These are phyloP conservation scores for Agonopterix arenella DNA, from an alignment of 2,888 invertebrate species.

Conservation along the genomic window DNA sequence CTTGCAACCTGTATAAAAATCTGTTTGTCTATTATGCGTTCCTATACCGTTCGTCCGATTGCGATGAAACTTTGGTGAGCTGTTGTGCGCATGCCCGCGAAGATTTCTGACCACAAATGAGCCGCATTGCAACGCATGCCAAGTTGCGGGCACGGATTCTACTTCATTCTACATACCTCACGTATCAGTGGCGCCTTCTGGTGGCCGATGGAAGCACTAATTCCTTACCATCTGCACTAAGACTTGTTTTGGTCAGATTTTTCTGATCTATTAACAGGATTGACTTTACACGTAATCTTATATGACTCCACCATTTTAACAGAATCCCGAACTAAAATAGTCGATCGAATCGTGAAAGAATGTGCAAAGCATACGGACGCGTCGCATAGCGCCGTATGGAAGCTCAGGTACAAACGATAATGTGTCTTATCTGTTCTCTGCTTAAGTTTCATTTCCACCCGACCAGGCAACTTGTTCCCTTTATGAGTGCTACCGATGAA, in stretches of 20 bases:
- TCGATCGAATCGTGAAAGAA: slow-evolving; percentile 59
- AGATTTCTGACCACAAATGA: no score
- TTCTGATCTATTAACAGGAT: slow-evolving; percentile 44
- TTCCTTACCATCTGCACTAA: not conserved
- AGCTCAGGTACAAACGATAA: slow-evolving; percentile 62
- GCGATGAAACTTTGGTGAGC: no score
- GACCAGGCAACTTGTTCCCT: slow-evolving; percentile 54
- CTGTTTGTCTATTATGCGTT: no score
- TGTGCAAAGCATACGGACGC: slow-evolving; percentile 53
- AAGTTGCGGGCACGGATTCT: no score
- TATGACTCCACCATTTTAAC: slow-evolving; percentile 68
- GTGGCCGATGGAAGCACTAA: no score
- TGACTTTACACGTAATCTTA: slow-evolving; percentile 69
- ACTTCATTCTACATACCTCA: no score
- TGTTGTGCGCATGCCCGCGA: no score
- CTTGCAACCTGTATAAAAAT: no score
- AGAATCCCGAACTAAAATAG: slow-evolving; percentile 60
- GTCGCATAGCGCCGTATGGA: slow-evolving; percentile 62
- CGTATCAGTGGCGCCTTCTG: no score
- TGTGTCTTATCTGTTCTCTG: slow-evolving; percentile 59
- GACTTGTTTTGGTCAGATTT: slow-evolving; percentile 7
- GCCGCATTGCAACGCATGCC: no score
- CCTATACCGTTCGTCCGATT: no score
- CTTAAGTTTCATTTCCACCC: slow-evolving; percentile 65
- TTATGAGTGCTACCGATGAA: slow-evolving; percentile 50